Evolutionary conservation across 2,113 vertebrate genomes (phyloP).

Genomic region (Trichomycterus rosablanca): DNA sequence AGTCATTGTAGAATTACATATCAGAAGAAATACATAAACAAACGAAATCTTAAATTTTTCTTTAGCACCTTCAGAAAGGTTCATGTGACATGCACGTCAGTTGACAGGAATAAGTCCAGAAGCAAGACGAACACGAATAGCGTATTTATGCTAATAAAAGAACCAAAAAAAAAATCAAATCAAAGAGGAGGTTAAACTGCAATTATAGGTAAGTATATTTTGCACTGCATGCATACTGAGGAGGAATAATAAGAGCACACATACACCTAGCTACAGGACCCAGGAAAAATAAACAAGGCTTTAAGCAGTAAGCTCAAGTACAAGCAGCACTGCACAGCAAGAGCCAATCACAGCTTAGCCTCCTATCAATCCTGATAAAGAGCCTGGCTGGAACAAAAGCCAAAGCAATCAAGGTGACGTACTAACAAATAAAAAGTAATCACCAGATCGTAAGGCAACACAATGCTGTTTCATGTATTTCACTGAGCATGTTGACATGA

Average conservation of each 20-base stretch:
- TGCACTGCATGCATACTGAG: conserved; percentile 27
- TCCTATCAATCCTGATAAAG: too few relatives aligned
- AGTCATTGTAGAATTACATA: conserved; percentile 11
- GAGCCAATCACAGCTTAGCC: background rate
- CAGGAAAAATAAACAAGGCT: conserved; percentile 28
- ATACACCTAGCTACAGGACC: background rate
- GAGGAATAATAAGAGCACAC: background rate
- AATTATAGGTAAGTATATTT: conserved; percentile 59
- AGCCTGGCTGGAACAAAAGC: background rate
- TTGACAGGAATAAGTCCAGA: too few relatives aligned
- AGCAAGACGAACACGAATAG: too few relatives aligned
- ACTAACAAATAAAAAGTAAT: too few relatives aligned
- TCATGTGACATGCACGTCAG: too few relatives aligned
- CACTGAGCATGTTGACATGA: too few relatives aligned
- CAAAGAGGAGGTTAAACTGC: conserved; percentile 48
- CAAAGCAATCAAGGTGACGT: conserved; percentile 3
- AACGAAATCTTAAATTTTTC: conserved; percentile 17
- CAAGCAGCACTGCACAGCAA: background rate
- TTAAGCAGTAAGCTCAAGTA: too few relatives aligned
- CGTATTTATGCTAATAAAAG: too few relatives aligned
- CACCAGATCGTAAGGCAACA: too few relatives aligned
- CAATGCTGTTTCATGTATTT: too few relatives aligned
- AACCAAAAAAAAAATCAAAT: too few relatives aligned
- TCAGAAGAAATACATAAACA: background rate
- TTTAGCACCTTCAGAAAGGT: conserved; percentile 28